Base-by-base conservation (phyloP, 2,113 vertebrate species). In the Gobio gobio region DNA sequence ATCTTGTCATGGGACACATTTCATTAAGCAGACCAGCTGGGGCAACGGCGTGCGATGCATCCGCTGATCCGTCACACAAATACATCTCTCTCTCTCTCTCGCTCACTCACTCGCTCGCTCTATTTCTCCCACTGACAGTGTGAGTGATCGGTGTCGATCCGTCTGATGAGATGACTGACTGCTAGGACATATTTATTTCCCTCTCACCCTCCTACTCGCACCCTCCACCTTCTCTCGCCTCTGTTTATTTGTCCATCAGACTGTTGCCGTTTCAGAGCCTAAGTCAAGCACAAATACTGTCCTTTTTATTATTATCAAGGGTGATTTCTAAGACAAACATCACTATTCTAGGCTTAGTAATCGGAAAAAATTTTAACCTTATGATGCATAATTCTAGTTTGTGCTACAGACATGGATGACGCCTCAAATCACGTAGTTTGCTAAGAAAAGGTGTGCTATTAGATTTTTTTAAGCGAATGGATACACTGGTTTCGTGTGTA, bases 1-100 rank as follows among this genome's bases (percentile, higher is more conserved):
- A 84, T 88, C 85, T 88, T 88, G 85, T 88, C 85, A 82, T 78
- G 81, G 87, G 87, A 86, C 87, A 88, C 87, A 86, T 88, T 88
- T 86, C 84, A 88, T 86, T 88, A 88, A 78, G 82, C 76, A 59
- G 76, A 86, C 81, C 81, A 88, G 87, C 87, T 88, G 84, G 84
- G 81, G 63, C 84, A 78, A 74, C 78, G 59, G 77, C 29, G 43
- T 68, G 81, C 70, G 51, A 26, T 66, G 68, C 74, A 82, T 81
- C 76, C 77, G 29, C 83, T 88, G 81, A 88, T 88, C 87, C 85
- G 61, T 86, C 87, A 88, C 79, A 87, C 83, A 83, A 83, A 85
- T 79, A 85, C 70, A 68, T 77, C 56, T 40, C 82, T 73, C 61
- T 43, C n/a, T 78, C 73, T 70, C 47, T 79, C 16, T 13, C n/a